Evolutionary conservation across 2,888 invertebrate genomes (phyloP), one percentile per base, ranked within the genome.

Genomic region (Apotomis capreana): DNA sequence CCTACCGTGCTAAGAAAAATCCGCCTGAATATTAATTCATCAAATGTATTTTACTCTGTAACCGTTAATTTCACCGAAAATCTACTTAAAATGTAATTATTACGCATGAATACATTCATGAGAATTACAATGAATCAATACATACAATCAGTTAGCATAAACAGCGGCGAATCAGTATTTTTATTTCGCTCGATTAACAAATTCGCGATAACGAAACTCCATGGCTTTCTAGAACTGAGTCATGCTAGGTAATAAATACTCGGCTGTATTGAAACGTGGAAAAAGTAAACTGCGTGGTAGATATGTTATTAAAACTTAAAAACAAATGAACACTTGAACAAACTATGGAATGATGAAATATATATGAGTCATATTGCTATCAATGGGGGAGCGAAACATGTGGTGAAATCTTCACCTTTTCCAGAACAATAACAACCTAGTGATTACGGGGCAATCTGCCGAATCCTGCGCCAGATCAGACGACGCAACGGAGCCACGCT

Each of bases 331-430:
- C 71, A 71, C 67, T 57, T 71, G 71, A 57, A 49, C 51, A 71
- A 68, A 8, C 62, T 57, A 70, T 13, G 55, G 36, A 44, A 65
- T 71, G 71, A 71, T 71, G 67, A 67, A 71, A 71, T 62, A 62
- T 51, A 63, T 68, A 13, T 71, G 71, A 71, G 37, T 71, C 71
- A 71, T 51, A 6, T 71, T 71, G 12, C 46, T 9, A 15, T 26
- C 71, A 58, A 13, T 52, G 55, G 67, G 49, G 51, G 61, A 57
- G 12, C 65, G 49, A 40, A 15, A 37, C 36, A 40, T 40, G 40
- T 13, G 55, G 3, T 15, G 59, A 44, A 68, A 55, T 52, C 9
- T 60, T 0, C 26, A 26, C 26, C 26, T 26, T 52, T 40, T 8
- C 26, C 10, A 40, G 61, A 46, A 61, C 61, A 55, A 54, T 55